Conservation (phyloP, 2,113 vertebrate genomes). For the Tetrax tetrax region DNA sequence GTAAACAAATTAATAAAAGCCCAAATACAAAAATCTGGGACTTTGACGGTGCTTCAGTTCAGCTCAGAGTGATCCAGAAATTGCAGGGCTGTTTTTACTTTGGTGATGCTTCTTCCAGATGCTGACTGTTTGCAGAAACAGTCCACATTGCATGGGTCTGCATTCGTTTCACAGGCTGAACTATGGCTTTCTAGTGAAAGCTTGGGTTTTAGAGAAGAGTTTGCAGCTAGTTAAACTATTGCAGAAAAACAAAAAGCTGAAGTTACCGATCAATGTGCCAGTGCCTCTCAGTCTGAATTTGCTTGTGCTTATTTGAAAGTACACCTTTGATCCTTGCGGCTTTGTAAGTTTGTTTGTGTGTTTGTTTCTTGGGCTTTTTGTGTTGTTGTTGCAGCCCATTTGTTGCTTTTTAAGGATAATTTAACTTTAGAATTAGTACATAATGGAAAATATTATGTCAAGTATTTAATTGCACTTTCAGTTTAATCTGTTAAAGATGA, state of each 20-base stretch:
- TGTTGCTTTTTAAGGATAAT: neutral
- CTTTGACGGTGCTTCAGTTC: neutral
- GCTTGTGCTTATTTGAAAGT: neutral
- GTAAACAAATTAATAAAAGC: neutral
- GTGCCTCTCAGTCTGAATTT: neutral
- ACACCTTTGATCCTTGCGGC: neutral
- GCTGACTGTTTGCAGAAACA: neutral
- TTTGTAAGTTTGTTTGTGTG: neutral
- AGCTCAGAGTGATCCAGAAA: neutral
- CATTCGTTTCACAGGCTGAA: neutral
- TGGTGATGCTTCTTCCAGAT: neutral
- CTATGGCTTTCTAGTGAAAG: neutral
- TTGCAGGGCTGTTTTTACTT: neutral
- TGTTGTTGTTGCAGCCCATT: neutral
- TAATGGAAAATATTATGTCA: neutral
- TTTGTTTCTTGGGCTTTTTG: neutral
- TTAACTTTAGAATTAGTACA: neutral
- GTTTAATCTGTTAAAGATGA: constrained; percentile 15
- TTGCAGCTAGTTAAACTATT: neutral
- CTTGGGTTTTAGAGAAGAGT: neutral
- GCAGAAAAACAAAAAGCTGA: neutral
- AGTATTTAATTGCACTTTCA: neutral
- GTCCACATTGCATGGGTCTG: neutral
- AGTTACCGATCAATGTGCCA: neutral
- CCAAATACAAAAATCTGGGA: neutral